Evolutionary conservation across 2,888 invertebrate genomes (phyloP).

Genomic region (Apoda limacodes): DNA sequence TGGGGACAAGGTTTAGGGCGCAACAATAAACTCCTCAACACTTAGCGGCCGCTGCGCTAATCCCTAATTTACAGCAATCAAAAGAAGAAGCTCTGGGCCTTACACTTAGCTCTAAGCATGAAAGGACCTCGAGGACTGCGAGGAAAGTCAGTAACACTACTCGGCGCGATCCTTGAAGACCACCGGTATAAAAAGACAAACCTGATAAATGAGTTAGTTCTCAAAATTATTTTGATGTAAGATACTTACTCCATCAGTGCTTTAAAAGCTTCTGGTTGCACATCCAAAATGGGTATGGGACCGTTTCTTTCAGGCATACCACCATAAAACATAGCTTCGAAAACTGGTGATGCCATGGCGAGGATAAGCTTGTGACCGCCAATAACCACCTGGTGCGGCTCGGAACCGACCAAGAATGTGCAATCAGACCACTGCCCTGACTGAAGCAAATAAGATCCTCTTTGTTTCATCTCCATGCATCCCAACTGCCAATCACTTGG

Average conservation of each 20-base stretch:
- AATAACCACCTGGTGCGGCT: conserved; percentile 79
- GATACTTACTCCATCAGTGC: conserved; percentile 78
- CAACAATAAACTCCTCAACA: no score
- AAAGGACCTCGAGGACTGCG: no score
- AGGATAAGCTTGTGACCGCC: conserved; percentile 83
- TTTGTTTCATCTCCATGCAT: conserved; percentile 77
- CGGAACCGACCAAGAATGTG: conserved; percentile 82
- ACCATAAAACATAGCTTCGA: conserved; percentile 90
- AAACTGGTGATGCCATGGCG: conserved; percentile 90
- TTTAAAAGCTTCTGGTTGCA: conserved; percentile 88
- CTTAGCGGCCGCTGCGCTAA: no score
- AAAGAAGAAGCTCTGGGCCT: no score
- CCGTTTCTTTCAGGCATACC: conserved; percentile 83
- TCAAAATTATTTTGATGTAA: background rate
- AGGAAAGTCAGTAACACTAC: no score
- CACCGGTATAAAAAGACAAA: no score
- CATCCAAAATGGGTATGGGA: conserved; percentile 84
- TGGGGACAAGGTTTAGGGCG: no score
- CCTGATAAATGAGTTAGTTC: no score
- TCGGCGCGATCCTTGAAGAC: no score
- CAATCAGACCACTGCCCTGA: conserved; percentile 88
- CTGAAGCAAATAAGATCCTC: conserved; percentile 80
- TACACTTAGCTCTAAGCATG: no score
- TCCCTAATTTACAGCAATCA: no score
- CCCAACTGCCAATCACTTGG: conserved; percentile 83